Evolutionary conservation across 2,113 vertebrate genomes (phyloP).

Genomic region (Choloepus hoffmanni): DNA sequence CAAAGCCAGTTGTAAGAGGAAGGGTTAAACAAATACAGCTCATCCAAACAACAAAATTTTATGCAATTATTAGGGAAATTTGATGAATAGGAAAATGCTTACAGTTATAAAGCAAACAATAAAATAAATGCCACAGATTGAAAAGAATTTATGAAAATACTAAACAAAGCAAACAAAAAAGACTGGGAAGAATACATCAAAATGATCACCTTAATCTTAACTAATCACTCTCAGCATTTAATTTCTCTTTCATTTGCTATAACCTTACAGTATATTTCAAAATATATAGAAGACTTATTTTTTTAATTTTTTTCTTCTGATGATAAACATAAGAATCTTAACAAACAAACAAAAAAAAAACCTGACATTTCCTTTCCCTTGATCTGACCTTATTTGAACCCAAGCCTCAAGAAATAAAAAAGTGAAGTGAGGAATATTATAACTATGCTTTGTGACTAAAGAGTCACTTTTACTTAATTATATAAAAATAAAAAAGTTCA

Average conservation of each 20-base stretch:
- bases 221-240: background rate
- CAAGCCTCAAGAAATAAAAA: background rate
- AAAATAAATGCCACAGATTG: background rate
- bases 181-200: background rate
- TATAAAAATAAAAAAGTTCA: background rate
- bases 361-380: no score
- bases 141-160: background rate
- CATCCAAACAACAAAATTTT: background rate
- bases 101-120: background rate
- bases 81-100: background rate
- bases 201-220: background rate
- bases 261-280: conserved; percentile 4
- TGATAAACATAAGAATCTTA: background rate
- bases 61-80: background rate
- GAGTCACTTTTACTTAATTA: background rate
- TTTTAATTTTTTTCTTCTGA: background rate
- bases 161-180: background rate
- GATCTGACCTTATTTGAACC: no score
- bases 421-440: background rate
- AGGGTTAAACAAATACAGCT: background rate
- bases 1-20: background rate
- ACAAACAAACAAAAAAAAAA: conserved; percentile 33
- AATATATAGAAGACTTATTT: conserved; percentile 26
- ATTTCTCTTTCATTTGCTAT: conserved; percentile 5
- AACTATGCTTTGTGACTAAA: background rate